Evolutionary conservation across 2,888 invertebrate genomes (phyloP), one percentile per base, ranked within the genome.

Genomic region (Orchesella flavescens): DNA sequence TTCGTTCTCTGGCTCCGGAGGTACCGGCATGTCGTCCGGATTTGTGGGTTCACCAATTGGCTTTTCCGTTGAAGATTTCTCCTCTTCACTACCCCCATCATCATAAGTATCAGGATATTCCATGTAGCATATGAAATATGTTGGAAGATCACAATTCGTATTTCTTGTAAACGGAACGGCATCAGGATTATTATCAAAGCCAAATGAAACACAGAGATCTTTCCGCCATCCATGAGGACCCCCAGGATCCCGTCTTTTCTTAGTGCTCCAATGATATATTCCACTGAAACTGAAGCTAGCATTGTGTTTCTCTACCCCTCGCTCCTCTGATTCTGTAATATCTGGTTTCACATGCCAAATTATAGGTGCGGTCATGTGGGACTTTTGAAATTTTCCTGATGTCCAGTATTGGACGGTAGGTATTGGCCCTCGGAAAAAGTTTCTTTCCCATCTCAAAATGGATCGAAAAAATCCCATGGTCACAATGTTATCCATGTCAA

Each of bases 321-420:
- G 15, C 17, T 73, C 24, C 17, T 61, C 73, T 1, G 15, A 24
- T n/a, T 17, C 61, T 5, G 49, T 53, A 1, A 24, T 1, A 12
- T 23, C 69, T 7, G 69, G 15, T 44, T 66, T 65, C 15, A 1
- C 55, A 15, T 73, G 73, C 61, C 73, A 73, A 21, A 73, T 24
- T 44, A 73, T 61, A 3, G 59, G 44, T 4, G 73, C 61, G 15
- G 21, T 21, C 73, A 73, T 73, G 46, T 73, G 73, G 4, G 43
- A 44, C 12, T 9, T 13, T 61, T 61, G 43, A 19, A 61, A 73
- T 46, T 73, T 73, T 61, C 73, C 73, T 9, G 71, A 23, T 15
- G 71, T 71, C 78, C 78, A 78, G n/a, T 63, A 78, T 23, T 78
- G 71, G 9, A 78, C n/a, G 0, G 63, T 53, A 0, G 78, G 77